Conservation (phyloP, 2,113 vertebrate genomes). For the Seriola quinqueradiata region DNA sequence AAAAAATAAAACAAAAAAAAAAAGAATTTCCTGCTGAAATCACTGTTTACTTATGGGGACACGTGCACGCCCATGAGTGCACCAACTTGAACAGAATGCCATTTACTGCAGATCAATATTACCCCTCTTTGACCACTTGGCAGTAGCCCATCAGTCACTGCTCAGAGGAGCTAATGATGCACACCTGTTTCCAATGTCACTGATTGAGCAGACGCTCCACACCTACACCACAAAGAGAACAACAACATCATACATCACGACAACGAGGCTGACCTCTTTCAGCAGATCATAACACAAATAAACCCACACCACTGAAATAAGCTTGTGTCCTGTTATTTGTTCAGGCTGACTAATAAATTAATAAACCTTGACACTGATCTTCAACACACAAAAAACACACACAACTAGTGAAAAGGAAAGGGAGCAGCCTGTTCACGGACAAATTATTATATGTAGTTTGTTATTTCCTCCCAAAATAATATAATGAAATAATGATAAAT, state of each 20-base stretch:
- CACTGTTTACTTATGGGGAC: not conserved
- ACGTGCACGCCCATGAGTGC: not conserved
- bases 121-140: not conserved
- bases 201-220: constrained; percentile 7
- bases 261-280: not conserved
- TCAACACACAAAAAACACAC: not conserved
- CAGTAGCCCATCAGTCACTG: constrained; percentile 4
- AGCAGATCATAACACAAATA: not conserved
- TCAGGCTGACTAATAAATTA: not conserved
- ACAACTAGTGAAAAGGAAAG: too few relatives aligned
- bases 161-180: constrained; percentile 11
- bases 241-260: constrained; percentile 15
- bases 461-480: not conserved
- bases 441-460: not conserved
- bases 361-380: not conserved
- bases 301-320: not conserved
- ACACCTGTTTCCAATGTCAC: constrained; percentile 4
- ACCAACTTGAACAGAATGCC: not conserved
- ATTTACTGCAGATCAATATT: not conserved
- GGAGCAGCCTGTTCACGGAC: not conserved
- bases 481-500: too few relatives aligned
- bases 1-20: not conserved
- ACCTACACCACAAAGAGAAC: not conserved
- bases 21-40: not conserved
- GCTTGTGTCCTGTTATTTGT: not conserved